A percentile compares a stretch with the other conserved stretches of the same genome.
These are phyloP conservation scores for Bradypus variegatus DNA, from an alignment of 2,797 vertebrate genomes.

Conservation along the genomic window DNA sequence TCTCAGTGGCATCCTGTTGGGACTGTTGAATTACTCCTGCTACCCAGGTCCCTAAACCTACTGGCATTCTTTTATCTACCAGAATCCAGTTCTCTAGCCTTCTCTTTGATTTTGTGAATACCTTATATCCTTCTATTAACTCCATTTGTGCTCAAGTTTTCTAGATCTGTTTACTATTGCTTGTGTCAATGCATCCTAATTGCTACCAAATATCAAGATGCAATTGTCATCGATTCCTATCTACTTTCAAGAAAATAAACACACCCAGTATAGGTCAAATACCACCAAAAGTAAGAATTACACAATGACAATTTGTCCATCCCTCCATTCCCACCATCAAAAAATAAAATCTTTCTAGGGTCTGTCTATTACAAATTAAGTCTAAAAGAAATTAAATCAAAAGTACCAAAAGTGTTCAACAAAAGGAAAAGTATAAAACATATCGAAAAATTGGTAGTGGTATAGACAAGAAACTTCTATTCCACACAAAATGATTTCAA, in stretches of 20 bases:
- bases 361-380: conserved; percentile 37
- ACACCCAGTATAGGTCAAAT: neutral
- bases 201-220: neutral
- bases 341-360: neutral
- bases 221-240: neutral
- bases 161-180: neutral
- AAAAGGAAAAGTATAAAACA: neutral
- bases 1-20: neutral
- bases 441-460: conserved; percentile 20
- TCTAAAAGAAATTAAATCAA: conserved; percentile 44
- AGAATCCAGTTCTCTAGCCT: neutral
- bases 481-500: conserved; percentile 52
- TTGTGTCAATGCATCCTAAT: neutral
- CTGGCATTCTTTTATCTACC: neutral
- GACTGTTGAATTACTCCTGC: neutral
- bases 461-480: conserved; percentile 42
- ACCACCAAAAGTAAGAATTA: neutral
- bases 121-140: neutral
- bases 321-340: neutral
- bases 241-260: conserved; percentile 38
- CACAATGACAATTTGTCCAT: neutral
- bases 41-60: too few relatives aligned
- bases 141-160: neutral
- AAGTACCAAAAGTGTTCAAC: conserved; percentile 14
- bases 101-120: neutral